phyloP scores from a whole-genome alignment of 64 coral and sea anemone genomes.

The Orbicella faveolata region DNA sequence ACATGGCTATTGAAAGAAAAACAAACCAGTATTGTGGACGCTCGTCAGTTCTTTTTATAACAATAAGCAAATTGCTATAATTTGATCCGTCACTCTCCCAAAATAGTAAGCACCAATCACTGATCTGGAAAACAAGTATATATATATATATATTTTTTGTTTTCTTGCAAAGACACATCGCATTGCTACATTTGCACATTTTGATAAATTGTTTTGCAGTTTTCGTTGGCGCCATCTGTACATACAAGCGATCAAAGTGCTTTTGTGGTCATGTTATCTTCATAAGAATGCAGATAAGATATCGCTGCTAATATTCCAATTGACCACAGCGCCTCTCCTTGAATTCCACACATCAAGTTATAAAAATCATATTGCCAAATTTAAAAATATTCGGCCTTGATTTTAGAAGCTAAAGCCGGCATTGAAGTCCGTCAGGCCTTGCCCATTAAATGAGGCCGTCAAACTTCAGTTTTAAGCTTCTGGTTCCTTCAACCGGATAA shows the following conservation, averaged over 20 bases:
- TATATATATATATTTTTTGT: no score
- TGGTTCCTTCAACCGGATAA: no score
- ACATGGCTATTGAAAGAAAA: not conserved
- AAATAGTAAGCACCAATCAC: no score
- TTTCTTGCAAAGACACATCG: no score
- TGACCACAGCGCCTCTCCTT: constrained; percentile 15
- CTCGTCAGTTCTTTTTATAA: constrained; percentile 13
- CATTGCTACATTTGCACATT: no score
- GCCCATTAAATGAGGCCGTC: not conserved
- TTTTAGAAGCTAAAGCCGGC: not conserved
- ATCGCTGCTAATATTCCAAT: not conserved
- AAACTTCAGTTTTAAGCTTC: not conserved
- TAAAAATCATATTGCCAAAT: not conserved
- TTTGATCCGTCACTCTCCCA: not conserved
- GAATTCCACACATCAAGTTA: not conserved
- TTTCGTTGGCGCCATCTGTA: not conserved
- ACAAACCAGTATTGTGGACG: not conserved
- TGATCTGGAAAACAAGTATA: no score
- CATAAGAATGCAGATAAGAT: not conserved
- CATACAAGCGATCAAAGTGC: not conserved
- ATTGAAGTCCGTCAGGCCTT: not conserved
- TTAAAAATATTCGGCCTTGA: not conserved
- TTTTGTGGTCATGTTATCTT: not conserved
- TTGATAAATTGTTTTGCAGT: no score
- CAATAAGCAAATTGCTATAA: not conserved